Conservation (phyloP, 2,797 vertebrate genomes). For the Periophthalmus magnuspinnatus region DNA sequence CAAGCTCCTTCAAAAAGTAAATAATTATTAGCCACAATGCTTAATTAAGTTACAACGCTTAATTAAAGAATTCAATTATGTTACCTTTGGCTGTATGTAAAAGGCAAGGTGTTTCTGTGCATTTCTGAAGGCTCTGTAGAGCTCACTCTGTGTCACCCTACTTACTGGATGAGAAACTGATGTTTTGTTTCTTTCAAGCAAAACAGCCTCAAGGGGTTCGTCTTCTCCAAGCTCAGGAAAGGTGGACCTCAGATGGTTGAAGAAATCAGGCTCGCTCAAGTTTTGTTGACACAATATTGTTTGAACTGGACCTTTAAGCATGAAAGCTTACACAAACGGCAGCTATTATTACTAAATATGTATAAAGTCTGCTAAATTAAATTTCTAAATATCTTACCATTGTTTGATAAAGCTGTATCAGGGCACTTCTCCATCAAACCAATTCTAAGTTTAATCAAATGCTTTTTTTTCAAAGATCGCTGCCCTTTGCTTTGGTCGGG, state of each 20-base stretch:
- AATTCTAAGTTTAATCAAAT: not conserved
- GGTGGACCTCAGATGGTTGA: slow-evolving; percentile 2
- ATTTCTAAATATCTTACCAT: not conserved
- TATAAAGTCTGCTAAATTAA: not conserved
- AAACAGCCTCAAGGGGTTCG: not conserved
- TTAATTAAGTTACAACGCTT: no score
- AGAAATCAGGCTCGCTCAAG: slow-evolving; percentile 1
- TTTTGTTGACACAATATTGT: slow-evolving; percentile 7
- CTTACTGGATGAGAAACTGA: not conserved
- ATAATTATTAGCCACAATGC: not conserved
- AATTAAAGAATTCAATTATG: not conserved
- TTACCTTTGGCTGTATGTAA: slow-evolving; percentile 5
- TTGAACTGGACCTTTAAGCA: not conserved
- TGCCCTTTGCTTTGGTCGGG: no score
- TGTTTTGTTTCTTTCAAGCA: not conserved
- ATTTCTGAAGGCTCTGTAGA: not conserved
- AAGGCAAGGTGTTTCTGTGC: not conserved
- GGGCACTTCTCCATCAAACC: not conserved
- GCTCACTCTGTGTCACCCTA: not conserved
- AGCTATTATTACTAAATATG: not conserved
- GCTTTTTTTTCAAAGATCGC: no score
- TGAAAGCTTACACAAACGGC: not conserved
- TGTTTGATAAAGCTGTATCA: not conserved
- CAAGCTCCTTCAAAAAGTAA: not conserved
- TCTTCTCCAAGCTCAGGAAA: slow-evolving; percentile 8